Evolutionary conservation across 2,113 vertebrate species (phyloP).

Genomic region (Polyodon spathula): DNA sequence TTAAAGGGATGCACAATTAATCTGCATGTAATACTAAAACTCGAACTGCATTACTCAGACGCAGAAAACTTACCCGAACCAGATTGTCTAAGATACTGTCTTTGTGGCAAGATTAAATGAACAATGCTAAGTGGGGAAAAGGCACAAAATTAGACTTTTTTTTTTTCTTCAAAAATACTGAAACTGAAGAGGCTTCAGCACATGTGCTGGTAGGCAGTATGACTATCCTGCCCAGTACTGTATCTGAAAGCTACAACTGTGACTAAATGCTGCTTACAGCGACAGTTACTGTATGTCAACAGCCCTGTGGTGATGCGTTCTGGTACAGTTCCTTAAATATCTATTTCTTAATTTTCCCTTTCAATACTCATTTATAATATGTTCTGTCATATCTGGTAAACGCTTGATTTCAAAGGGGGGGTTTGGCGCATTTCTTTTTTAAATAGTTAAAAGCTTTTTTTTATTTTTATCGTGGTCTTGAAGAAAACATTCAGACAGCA

Average conservation of each 20-base stretch:
- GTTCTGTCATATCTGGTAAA: neutral
- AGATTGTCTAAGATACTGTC: neutral
- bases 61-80: slow-evolving; percentile 3
- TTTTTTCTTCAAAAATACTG: neutral
- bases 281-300: neutral
- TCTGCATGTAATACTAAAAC: slow-evolving; percentile 16
- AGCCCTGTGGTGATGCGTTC: neutral
- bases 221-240: slow-evolving; percentile 14
- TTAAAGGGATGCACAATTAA: too few species aligned
- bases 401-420: neutral
- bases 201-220: neutral
- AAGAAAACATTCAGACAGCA: too few species aligned
- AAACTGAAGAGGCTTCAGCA: too few species aligned
- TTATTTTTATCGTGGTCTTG: too few species aligned
- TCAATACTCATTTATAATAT: neutral
- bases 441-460: too few species aligned
- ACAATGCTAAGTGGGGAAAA: neutral
- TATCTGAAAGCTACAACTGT: slow-evolving; percentile 8
- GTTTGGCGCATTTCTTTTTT: neutral
- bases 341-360: neutral
- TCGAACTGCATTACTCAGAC: slow-evolving; percentile 7
- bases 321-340: neutral
- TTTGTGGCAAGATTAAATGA: neutral
- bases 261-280: neutral
- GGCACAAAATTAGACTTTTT: neutral